These are phyloP conservation scores for Peromyscus attwateri DNA, from an alignment of 2,797 vertebrate genomes.

Conservation along the genomic window DNA sequence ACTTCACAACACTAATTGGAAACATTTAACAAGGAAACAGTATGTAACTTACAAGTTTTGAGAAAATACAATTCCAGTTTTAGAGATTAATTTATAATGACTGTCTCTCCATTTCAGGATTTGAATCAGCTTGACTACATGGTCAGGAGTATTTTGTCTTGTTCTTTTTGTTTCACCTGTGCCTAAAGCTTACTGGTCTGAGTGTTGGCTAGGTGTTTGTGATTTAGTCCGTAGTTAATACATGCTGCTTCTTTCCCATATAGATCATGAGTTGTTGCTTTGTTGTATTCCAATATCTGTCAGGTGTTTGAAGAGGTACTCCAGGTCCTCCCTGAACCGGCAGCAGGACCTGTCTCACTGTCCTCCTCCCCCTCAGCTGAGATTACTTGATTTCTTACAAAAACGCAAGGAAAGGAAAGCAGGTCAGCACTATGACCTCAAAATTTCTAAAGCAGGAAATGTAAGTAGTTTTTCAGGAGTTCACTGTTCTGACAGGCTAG, in stretches of 20 bases:
- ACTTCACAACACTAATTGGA: not conserved
- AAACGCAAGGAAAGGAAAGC: constrained; percentile 97
- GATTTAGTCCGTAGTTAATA: not conserved
- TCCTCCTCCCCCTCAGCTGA: constrained; percentile 94
- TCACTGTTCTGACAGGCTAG: not conserved
- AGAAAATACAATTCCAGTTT: not conserved
- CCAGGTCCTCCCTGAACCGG: constrained; percentile 95
- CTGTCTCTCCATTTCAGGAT: not conserved
- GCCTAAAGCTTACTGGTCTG: not conserved
- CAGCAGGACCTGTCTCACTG: constrained; percentile 96
- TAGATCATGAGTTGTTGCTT: not conserved
- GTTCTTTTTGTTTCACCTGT: constrained; percentile 43
- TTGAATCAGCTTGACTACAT: not conserved
- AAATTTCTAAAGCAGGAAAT: constrained; percentile 98
- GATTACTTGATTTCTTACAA: constrained; percentile 96
- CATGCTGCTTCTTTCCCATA: not conserved
- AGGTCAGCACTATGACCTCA: constrained; percentile 95
- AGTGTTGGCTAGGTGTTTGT: not conserved
- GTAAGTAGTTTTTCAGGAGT: constrained; percentile 87
- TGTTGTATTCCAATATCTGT: constrained; percentile 6
- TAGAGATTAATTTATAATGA: not conserved
- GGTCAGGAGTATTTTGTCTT: constrained; percentile 24
- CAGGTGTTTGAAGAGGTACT: constrained; percentile 97
- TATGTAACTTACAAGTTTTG: not conserved
- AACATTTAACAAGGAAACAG: not conserved